phyloP scores from a whole-genome alignment of 2,888 invertebrate species.

The Scotopteryx bipunctaria region DNA sequence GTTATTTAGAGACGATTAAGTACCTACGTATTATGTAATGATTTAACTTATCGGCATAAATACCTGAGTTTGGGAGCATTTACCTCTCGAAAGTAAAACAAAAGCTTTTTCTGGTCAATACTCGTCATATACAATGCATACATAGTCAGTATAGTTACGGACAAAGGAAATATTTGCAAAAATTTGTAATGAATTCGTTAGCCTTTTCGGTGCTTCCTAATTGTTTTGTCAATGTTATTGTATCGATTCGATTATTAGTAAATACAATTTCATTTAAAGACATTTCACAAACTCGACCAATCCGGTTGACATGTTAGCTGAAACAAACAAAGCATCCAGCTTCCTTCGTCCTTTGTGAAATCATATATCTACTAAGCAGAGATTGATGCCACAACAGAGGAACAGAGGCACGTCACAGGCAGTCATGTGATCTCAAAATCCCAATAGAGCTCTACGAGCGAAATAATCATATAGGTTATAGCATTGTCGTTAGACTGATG shows the following conservation, averaged over 20 bases:
- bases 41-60: too few relatives aligned
- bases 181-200: not conserved
- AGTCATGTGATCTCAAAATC: slow-evolving; percentile 53
- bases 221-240: not conserved
- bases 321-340: slow-evolving; percentile 1
- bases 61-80: too few relatives aligned
- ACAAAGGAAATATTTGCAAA: too few relatives aligned
- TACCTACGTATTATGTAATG: too few relatives aligned
- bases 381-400: slow-evolving; percentile 12
- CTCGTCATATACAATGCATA: too few relatives aligned
- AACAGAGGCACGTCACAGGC: slow-evolving; percentile 24
- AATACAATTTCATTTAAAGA: not conserved
- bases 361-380: not conserved
- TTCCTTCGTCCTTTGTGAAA: slow-evolving; percentile 1
- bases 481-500: slow-evolving; percentile 60
- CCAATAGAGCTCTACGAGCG: slow-evolving; percentile 60
- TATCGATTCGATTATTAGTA: not conserved
- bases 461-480: slow-evolving; percentile 42
- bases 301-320: not conserved
- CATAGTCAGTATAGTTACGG: too few relatives aligned
- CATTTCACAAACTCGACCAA: not conserved
- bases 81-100: too few relatives aligned
- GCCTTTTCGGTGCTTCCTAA: not conserved
- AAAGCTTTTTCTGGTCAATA: too few relatives aligned
- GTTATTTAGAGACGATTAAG: too few relatives aligned